Evolutionary conservation across 2,888 invertebrate species (phyloP).

Genomic region (Tiliacea aurago): DNA sequence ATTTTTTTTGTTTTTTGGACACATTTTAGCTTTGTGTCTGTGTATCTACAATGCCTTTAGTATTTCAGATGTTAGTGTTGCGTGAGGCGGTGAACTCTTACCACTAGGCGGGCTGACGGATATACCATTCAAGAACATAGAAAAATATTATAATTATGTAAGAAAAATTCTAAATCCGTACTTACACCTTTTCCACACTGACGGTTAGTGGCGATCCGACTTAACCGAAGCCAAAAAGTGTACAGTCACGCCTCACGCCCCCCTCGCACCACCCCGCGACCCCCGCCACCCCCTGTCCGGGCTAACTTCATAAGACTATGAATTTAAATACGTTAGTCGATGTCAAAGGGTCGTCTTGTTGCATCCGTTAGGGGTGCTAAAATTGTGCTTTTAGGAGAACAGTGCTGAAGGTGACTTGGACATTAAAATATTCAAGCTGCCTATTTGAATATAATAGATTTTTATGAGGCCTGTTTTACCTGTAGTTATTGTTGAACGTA

Average conservation of each 20-base stretch:
- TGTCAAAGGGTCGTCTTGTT: constrained; percentile 87
- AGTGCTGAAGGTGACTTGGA: constrained; percentile 10
- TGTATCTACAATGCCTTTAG: too few relatives aligned
- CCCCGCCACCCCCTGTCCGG: constrained; percentile 69
- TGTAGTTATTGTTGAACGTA: background rate
- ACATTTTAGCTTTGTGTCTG: too few relatives aligned
- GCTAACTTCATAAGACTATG: constrained; percentile 91
- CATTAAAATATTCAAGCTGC: background rate
- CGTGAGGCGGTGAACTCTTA: too few relatives aligned
- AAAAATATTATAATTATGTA: too few relatives aligned
- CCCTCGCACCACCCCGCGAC: constrained; percentile 56
- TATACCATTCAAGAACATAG: too few relatives aligned
- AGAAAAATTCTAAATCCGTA: constrained; percentile 39
- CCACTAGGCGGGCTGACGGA: too few relatives aligned
- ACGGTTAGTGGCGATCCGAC: constrained; percentile 85
- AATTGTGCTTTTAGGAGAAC: constrained; percentile 65
- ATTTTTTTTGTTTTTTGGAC: too few relatives aligned
- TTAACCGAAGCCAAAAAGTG: constrained; percentile 90
- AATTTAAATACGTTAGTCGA: constrained; percentile 90
- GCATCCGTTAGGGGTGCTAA: constrained; percentile 77
- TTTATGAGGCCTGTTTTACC: too few relatives aligned
- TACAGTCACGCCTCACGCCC: constrained; percentile 87
- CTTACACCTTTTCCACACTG: constrained; percentile 63
- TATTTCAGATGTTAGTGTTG: too few relatives aligned
- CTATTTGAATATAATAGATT: background rate